Conservation (phyloP, 2,888 invertebrate species). For the Limnephilus auricula region DNA sequence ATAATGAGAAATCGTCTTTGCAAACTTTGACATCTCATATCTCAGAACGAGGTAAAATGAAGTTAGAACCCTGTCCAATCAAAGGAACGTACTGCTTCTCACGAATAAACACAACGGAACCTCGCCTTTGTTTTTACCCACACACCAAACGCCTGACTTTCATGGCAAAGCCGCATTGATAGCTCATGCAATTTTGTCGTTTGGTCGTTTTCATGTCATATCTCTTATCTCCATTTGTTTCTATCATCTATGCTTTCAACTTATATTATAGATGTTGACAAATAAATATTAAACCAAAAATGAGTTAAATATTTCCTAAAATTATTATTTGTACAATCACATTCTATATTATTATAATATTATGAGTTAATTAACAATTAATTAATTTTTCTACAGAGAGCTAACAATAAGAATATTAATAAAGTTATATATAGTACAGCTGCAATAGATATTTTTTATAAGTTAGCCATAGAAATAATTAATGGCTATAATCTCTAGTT, state of each 20-base stretch:
- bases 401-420: not conserved
- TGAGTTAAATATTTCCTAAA: not conserved
- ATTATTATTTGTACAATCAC: not conserved
- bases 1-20: no score
- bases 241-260: no score
- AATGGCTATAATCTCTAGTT: not conserved
- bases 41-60: no score
- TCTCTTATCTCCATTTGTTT: no score
- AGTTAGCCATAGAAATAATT: no score
- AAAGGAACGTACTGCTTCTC: no score
- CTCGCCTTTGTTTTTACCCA: not conserved
- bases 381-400: not conserved
- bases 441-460: not conserved
- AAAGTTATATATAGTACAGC: not conserved
- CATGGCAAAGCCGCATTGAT: no score
- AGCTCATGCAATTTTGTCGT: not conserved
- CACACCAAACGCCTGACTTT: not conserved
- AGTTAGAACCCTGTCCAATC: no score
- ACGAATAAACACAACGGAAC: no score
- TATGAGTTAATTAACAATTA: not conserved
- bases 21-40: no score
- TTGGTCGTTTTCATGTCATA: no score
- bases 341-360: not conserved
- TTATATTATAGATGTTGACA: not conserved
- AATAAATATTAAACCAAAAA: not conserved